Evolutionary conservation across 35 echinoderm and acorn worm species (phyloP).

Genomic region (Chiridota heheva): DNA sequence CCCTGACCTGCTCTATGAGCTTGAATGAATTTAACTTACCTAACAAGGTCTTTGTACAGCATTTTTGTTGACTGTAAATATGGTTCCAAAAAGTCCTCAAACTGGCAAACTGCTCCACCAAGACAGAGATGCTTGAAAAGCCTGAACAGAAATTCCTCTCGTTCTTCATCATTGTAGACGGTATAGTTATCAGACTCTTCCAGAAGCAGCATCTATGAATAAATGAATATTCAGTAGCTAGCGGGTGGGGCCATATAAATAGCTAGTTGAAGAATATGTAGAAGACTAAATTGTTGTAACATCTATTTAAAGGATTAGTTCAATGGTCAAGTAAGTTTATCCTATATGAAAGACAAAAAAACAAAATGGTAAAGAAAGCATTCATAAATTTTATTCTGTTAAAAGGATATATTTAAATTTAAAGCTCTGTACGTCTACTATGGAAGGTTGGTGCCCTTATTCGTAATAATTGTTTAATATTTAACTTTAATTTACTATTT

Average conservation of each 20-base stretch:
- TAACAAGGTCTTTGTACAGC: slow-evolving; percentile 94
- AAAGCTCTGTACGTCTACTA: no score
- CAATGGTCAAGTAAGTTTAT: not conserved
- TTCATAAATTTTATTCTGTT: not conserved
- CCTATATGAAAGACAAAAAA: not conserved
- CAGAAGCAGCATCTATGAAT: slow-evolving; percentile 79
- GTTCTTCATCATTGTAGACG: slow-evolving; percentile 74
- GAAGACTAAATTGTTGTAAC: no score
- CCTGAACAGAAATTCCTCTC: slow-evolving; percentile 77
- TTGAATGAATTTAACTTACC: slow-evolving; percentile 50
- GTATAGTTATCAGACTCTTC: slow-evolving; percentile 95
- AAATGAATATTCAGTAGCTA: not conserved
- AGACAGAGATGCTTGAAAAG: slow-evolving; percentile 86
- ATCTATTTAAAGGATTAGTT: not conserved
- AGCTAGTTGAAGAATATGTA: not conserved
- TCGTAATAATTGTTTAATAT: no score
- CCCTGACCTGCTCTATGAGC: no score
- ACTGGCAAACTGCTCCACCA: slow-evolving; percentile 90
- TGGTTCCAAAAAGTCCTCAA: slow-evolving; percentile 81
- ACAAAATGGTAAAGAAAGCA: not conserved
- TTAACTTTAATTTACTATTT: no score
- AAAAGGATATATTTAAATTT: not conserved
- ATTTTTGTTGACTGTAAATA: slow-evolving; percentile 83
- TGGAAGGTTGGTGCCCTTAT: no score
- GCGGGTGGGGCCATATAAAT: not conserved